Conservation (phyloP, 2,888 invertebrate genomes). For the Andrena praecox region DNA sequence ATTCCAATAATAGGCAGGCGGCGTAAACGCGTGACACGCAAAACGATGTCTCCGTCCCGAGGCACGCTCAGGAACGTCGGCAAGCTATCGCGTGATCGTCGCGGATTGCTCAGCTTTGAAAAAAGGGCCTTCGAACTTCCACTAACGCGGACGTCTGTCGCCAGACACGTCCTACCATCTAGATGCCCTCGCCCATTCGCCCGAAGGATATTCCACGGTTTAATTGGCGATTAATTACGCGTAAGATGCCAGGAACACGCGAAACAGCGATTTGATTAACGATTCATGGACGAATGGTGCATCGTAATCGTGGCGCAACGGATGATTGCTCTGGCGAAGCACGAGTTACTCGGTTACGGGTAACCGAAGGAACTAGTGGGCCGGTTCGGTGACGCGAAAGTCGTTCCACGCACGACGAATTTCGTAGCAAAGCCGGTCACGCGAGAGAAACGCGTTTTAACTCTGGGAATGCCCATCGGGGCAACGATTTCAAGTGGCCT, state of each 20-base stretch:
- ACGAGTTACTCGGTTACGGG: neutral
- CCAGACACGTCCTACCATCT: neutral
- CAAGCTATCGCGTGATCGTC: constrained; percentile 24
- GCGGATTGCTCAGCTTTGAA: neutral
- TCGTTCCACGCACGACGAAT: neutral
- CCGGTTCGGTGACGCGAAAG: neutral
- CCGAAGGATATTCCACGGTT: constrained; percentile 3
- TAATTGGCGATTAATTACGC: no score
- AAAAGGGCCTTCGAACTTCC: neutral
- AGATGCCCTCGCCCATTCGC: neutral
- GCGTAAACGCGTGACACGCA: neutral
- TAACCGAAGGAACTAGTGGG: neutral
- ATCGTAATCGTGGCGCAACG: neutral
- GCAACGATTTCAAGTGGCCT: constrained; percentile 9
- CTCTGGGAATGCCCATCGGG: constrained; percentile 5
- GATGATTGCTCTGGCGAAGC: no score
- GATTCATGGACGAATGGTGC: constrained; percentile 7
- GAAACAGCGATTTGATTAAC: neutral
- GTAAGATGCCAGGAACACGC: no score
- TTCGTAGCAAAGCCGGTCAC: neutral
- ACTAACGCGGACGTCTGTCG: neutral
- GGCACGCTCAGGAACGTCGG: neutral
- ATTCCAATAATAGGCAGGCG: neutral
- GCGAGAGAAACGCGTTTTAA: neutral
- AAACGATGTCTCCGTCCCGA: constrained; percentile 11